A percentile compares a stretch with the other conserved stretches of the same genome.
These are phyloP conservation scores for Natator depressus DNA, from an alignment of 2,113 vertebrate species.

Conservation along the genomic window DNA sequence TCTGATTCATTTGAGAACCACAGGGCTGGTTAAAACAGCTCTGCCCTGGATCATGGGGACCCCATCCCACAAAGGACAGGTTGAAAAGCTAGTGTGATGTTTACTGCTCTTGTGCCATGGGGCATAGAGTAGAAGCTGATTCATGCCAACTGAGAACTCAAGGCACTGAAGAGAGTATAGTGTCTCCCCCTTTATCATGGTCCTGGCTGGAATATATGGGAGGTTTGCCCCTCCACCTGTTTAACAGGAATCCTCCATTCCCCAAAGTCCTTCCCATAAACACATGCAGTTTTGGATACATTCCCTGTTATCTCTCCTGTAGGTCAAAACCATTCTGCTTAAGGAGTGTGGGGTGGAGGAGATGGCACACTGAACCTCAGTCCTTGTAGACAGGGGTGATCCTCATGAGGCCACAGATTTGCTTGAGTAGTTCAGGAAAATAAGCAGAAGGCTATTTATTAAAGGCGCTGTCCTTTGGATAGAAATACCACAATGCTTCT, in stretches of 20 bases:
- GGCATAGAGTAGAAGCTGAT: background rate
- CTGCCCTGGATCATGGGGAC: background rate
- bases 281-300: background rate
- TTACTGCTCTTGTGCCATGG: background rate
- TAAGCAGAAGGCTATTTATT: background rate
- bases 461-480: background rate
- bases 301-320: background rate
- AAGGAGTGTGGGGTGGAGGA: background rate
- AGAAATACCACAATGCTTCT: background rate
- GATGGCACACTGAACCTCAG: background rate
- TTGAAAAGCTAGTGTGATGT: rapidly evolving
- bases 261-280: background rate
- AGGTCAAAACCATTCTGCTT: background rate
- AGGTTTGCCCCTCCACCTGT: rapidly evolving
- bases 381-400: background rate
- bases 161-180: background rate
- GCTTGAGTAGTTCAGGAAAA: background rate
- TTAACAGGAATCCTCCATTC: background rate
- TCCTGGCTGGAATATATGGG: rapidly evolving
- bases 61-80: background rate
- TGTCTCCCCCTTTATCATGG: background rate
- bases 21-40: background rate
- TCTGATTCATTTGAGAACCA: background rate
- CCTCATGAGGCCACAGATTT: rapidly evolving
- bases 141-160: background rate